A percentile compares a stretch with the other conserved stretches of the same genome.
phyloP scores from a whole-genome alignment of 2,888 invertebrate species.

The Troides helena region DNA sequence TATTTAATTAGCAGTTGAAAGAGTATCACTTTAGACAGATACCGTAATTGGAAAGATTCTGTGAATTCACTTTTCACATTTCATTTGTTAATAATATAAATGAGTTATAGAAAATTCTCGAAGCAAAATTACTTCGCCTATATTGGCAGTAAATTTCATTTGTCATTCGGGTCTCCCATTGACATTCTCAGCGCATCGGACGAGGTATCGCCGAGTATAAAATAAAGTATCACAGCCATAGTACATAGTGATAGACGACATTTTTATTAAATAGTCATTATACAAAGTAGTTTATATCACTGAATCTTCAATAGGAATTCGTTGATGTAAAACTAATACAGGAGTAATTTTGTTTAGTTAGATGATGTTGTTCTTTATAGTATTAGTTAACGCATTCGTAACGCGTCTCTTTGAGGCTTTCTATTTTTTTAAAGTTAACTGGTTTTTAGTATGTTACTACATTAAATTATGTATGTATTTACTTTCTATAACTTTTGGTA shows the following conservation, averaged over 20 bases:
- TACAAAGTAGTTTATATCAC: not conserved
- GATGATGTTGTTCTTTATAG: too few species aligned
- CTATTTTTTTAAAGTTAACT: too few species aligned
- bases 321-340: too few species aligned
- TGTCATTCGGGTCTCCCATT: constrained; percentile 61
- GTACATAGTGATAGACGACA: constrained; percentile 18
- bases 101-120: constrained; percentile 39
- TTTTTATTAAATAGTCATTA: constrained; percentile 14
- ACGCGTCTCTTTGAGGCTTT: too few species aligned
- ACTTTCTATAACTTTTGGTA: too few species aligned
- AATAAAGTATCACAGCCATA: constrained; percentile 57
- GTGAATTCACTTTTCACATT: not conserved
- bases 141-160: constrained; percentile 55
- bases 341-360: too few species aligned
- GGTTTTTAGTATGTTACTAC: too few species aligned
- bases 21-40: not conserved
- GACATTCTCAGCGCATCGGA: constrained; percentile 60
- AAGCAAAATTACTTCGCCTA: constrained; percentile 50
- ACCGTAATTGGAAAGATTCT: not conserved
- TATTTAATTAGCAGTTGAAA: constrained; percentile 1
- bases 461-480: too few species aligned
- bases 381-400: too few species aligned
- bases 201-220: constrained; percentile 62
- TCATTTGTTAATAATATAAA: constrained; percentile 10
- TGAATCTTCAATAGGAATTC: not conserved